Evolutionary conservation across 2,888 invertebrate species (phyloP).

Genomic region (Drosophila kuntzei): DNA sequence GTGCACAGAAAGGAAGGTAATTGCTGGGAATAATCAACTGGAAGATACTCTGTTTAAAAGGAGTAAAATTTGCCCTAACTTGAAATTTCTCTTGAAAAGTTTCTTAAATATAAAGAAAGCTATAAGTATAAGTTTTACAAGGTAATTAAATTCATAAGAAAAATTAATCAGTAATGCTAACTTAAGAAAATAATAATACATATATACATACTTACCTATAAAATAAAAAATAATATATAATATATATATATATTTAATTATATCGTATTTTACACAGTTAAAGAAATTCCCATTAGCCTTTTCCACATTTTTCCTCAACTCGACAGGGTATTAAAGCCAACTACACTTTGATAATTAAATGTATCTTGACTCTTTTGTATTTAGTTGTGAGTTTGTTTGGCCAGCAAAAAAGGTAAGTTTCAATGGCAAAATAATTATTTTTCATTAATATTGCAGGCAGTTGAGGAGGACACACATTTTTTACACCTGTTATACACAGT

Average conservation of each 20-base stretch:
- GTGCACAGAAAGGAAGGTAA: background rate
- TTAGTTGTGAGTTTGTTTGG: conserved; percentile 17
- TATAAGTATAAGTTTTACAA: too few species aligned
- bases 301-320: background rate
- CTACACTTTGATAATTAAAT: background rate
- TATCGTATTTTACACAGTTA: too few species aligned
- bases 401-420: conserved; percentile 31
- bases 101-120: too few species aligned
- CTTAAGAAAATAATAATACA: too few species aligned
- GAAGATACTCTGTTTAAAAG: background rate
- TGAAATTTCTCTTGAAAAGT: too few species aligned
- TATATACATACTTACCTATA: too few species aligned
- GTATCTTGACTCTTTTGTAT: background rate
- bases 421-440: conserved; percentile 67
- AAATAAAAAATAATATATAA: too few species aligned
- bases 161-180: too few species aligned
- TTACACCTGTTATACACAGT: conserved; percentile 60
- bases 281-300: too few species aligned
- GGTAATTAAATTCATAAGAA: too few species aligned
- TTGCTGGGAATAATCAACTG: background rate
- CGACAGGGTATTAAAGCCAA: background rate
- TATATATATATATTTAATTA: too few species aligned
- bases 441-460: conserved; percentile 61
- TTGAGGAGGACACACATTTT: conserved; percentile 33
- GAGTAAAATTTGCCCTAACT: too few species aligned